phyloP scores from a whole-genome alignment of 2,113 vertebrate species.

The Orycteropus afer region DNA sequence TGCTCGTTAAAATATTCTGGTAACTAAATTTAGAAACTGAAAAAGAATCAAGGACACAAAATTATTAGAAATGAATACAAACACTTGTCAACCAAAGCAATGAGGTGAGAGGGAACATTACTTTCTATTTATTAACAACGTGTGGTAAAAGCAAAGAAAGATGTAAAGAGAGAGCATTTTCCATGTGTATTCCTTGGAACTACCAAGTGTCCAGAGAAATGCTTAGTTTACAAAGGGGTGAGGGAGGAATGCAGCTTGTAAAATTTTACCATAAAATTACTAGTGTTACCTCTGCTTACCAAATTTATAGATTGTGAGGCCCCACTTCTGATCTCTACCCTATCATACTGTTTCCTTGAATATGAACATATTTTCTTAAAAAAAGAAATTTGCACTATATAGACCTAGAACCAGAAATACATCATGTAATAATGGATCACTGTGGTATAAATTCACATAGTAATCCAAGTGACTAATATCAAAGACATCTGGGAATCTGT shows the following conservation, averaged over 20 bases:
- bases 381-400: background rate
- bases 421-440: background rate
- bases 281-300: background rate
- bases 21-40: constrained; percentile 31
- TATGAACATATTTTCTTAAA: background rate
- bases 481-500: background rate
- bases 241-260: too few relatives aligned
- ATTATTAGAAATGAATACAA: background rate
- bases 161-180: background rate
- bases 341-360: background rate
- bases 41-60: background rate
- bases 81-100: background rate
- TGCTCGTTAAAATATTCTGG: background rate
- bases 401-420: background rate
- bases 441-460: background rate
- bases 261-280: too few relatives aligned
- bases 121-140: background rate
- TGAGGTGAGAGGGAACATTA: background rate
- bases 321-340: background rate
- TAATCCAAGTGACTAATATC: background rate
- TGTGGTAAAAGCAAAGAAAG: background rate
- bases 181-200: background rate
- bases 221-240: background rate
- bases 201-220: background rate
- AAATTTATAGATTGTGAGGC: background rate